Conservation (phyloP, 1,140 invertebrate species). For the Epicauta chinensis region DNA sequence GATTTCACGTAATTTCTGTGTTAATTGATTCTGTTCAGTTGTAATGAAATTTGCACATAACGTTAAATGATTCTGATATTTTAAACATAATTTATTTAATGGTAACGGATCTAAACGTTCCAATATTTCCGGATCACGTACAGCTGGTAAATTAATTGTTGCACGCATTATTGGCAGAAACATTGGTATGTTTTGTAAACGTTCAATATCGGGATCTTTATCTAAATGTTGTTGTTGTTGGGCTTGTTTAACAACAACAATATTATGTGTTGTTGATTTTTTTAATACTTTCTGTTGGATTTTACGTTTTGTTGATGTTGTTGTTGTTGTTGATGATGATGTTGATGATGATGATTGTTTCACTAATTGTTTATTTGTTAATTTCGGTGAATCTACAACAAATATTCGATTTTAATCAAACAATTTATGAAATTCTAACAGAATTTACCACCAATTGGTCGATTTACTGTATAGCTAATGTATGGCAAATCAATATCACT, state of each 20-base stretch:
- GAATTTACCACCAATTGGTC: constrained; percentile 72
- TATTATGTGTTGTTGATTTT: constrained; percentile 51
- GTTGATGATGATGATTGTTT: too few relatives aligned
- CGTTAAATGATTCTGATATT: constrained; percentile 71
- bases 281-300: constrained; percentile 19
- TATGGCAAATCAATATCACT: constrained; percentile 88
- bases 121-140: constrained; percentile 79
- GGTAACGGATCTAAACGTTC: constrained; percentile 66
- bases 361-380: constrained; percentile 51
- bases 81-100: constrained; percentile 54
- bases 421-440: constrained; percentile 1
- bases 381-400: constrained; percentile 63
- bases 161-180: constrained; percentile 90
- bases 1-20: constrained; percentile 68
- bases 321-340: too few relatives aligned
- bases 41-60: constrained; percentile 65
- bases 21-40: constrained; percentile 65
- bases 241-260: constrained; percentile 81
- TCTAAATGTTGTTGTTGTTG: constrained; percentile 54
- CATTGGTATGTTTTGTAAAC: constrained; percentile 77
- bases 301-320: constrained; percentile 33
- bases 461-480: constrained; percentile 88
- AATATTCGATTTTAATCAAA: constrained; percentile 2
- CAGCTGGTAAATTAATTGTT: constrained; percentile 77
- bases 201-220: constrained; percentile 73